A percentile compares a stretch with the other conserved stretches of the same genome.
phyloP scores from a whole-genome alignment of 2,888 invertebrate species.

The Clitarchus hookeri region DNA sequence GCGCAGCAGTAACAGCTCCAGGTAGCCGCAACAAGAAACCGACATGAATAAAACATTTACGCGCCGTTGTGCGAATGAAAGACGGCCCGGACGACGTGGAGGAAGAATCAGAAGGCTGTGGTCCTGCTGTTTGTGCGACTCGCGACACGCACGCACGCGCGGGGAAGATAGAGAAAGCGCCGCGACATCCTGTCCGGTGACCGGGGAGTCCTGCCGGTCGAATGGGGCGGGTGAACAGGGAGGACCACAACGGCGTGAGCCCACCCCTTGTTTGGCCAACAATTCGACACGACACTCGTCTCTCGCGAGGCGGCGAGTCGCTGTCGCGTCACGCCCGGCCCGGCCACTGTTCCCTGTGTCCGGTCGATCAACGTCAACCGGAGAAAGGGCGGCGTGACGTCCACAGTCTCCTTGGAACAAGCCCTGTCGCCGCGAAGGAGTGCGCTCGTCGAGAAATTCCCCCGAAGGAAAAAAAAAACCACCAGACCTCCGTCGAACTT shows the following conservation, averaged over 20 bases:
- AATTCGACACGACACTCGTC: not conserved
- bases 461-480: too few relatives aligned
- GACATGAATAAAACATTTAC: not conserved
- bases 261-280: not conserved
- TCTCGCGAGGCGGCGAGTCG: too few relatives aligned
- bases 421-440: too few relatives aligned
- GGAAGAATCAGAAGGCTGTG: not conserved
- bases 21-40: not conserved
- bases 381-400: not conserved
- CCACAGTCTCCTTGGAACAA: not conserved
- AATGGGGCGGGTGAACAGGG: not conserved
- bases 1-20: not conserved
- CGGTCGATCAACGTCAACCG: not conserved
- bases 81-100: not conserved
- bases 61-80: not conserved
- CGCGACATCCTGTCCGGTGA: too few relatives aligned
- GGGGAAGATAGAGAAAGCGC: too few relatives aligned
- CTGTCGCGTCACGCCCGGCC: too few relatives aligned
- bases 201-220: not conserved
- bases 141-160: too few relatives aligned
- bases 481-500: too few relatives aligned
- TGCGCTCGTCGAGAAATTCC: too few relatives aligned
- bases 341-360: not conserved
- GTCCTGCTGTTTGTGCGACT: too few relatives aligned
- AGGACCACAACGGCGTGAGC: not conserved